These are phyloP conservation scores for Actinopyga echinites DNA, from an alignment of 53 echinoderm and acorn worm genomes.

Conservation along the genomic window DNA sequence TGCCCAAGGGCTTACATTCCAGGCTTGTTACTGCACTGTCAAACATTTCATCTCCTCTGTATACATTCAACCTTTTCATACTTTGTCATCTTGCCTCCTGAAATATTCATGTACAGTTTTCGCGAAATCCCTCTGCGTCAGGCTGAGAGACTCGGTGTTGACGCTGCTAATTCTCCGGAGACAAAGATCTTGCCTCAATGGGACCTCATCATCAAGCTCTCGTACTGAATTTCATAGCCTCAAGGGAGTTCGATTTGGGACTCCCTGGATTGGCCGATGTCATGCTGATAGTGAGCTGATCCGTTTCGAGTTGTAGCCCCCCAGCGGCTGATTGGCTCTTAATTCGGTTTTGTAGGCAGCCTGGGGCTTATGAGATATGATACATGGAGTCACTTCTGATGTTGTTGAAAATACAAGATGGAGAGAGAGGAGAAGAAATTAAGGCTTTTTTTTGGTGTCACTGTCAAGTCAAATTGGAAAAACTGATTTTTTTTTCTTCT, in stretches of 20 bases:
- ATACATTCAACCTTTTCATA: constrained; percentile 22
- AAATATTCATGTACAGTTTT: constrained; percentile 36
- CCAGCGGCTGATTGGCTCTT: constrained; percentile 52
- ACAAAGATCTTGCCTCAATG: constrained; percentile 30
- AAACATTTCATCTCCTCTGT: constrained; percentile 30
- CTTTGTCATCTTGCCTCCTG: constrained; percentile 34
- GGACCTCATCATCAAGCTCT: constrained; percentile 31
- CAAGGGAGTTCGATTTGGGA: constrained; percentile 40
- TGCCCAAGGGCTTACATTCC: constrained; percentile 42
- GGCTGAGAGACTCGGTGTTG: constrained; percentile 31
- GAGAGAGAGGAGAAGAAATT: constrained; percentile 22
- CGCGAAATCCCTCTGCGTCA: constrained; percentile 36
- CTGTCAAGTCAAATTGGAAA: constrained; percentile 42
- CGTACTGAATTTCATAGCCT: constrained; percentile 50
- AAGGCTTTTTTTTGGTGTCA: constrained; percentile 38
- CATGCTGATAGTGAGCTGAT: constrained; percentile 49
- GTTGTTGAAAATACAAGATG: constrained; percentile 47
- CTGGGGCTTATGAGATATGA: constrained; percentile 42
- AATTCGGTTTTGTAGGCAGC: constrained; percentile 49
- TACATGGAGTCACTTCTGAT: constrained; percentile 55
- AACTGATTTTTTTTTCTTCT: constrained; percentile 23
- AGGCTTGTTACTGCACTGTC: constrained; percentile 39
- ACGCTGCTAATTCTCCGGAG: constrained; percentile 48
- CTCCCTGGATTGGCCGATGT: constrained; percentile 45
- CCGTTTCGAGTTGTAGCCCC: constrained; percentile 45